A percentile compares a stretch with the other conserved stretches of the same genome.
phyloP scores from a whole-genome alignment of 2,113 vertebrate genomes.

The Myocastor coypus region DNA sequence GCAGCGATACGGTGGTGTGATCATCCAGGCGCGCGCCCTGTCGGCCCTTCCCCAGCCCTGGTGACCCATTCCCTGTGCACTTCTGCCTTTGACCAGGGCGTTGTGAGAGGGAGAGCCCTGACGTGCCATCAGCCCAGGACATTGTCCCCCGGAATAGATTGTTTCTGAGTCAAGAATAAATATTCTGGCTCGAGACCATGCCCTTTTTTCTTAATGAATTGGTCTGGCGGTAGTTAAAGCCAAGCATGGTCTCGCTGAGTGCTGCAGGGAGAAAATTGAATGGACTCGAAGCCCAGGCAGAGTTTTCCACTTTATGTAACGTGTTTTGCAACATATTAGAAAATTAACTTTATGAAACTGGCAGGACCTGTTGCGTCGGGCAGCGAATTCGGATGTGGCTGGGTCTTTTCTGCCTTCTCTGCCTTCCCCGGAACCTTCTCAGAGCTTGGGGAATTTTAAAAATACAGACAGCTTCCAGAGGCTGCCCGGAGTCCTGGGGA shows the following conservation, averaged over 20 bases:
- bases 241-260: constrained; percentile 76
- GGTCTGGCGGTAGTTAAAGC: constrained; percentile 58
- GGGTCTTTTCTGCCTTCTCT: constrained; percentile 76
- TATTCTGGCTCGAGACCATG: constrained; percentile 65
- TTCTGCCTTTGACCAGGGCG: too few relatives aligned
- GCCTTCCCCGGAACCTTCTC: constrained; percentile 74
- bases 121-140: constrained; percentile 65
- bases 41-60: not conserved
- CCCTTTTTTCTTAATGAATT: constrained; percentile 81
- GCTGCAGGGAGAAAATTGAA: constrained; percentile 72
- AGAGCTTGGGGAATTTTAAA: constrained; percentile 74
- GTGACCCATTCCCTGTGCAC: not conserved
- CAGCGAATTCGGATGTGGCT: constrained; percentile 54
- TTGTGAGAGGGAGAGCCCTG: constrained; percentile 36
- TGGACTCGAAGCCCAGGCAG: constrained; percentile 76
- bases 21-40: not conserved
- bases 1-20: not conserved
- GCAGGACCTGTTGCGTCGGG: constrained; percentile 80
- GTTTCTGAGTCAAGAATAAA: constrained; percentile 75
- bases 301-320: constrained; percentile 77
- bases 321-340: constrained; percentile 77
- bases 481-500: constrained; percentile 76
- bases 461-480: constrained; percentile 55
- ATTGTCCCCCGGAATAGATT: constrained; percentile 71
- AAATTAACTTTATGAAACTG: constrained; percentile 80